These are phyloP conservation scores for Bufotes viridis DNA, from an alignment of 2,797 vertebrate species.

Conservation along the genomic window DNA sequence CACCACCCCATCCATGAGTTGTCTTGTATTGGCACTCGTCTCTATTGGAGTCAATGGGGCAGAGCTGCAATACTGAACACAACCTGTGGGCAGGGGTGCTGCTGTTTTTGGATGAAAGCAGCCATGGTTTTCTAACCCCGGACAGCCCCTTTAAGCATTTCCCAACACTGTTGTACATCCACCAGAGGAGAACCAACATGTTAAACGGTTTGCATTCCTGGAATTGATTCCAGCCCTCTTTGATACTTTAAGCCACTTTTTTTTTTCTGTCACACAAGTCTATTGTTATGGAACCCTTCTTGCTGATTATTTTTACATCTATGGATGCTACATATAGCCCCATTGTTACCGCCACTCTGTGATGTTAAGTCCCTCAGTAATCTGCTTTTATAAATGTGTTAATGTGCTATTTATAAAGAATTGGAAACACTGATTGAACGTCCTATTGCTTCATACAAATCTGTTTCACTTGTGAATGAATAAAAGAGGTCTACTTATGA, in stretches of 20 bases:
- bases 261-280: not conserved
- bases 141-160: not conserved
- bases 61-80: too few species aligned
- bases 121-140: too few species aligned
- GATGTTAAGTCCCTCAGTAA: conserved; percentile 39
- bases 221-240: not conserved
- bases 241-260: not conserved
- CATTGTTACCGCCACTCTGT: conserved; percentile 29
- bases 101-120: too few species aligned
- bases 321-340: conserved; percentile 17
- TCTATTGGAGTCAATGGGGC: too few species aligned
- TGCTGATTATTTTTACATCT: conserved; percentile 33
- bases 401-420: conserved; percentile 23
- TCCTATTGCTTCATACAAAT: conserved; percentile 52
- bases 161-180: not conserved
- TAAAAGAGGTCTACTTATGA: conserved; percentile 42
- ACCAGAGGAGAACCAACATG: not conserved
- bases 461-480: conserved; percentile 43
- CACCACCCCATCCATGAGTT: too few species aligned
- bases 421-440: conserved; percentile 38
- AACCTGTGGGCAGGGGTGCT: too few species aligned
- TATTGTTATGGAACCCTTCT: conserved; percentile 22
- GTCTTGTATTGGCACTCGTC: too few species aligned
- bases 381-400: conserved; percentile 49
- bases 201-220: not conserved